These are phyloP conservation scores for Brachionus rotundiformis DNA, from an alignment of 1,140 invertebrate genomes.

Conservation along the genomic window DNA sequence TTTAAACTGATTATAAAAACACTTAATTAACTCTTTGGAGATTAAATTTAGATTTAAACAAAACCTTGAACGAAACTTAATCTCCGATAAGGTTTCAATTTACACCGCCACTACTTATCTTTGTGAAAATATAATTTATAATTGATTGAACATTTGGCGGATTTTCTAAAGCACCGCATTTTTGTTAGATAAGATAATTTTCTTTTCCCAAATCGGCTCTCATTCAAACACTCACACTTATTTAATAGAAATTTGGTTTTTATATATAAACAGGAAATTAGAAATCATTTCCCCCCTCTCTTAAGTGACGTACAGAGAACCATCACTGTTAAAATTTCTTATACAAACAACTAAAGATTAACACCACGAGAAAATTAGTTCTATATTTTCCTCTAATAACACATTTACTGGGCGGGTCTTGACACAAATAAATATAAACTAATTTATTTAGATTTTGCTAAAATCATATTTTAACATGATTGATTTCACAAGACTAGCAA, in stretches of 20 bases:
- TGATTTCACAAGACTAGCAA: slow-evolving; percentile 38
- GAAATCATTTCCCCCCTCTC: neutral
- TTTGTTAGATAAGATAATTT: slow-evolving; percentile 34
- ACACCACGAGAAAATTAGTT: slow-evolving; percentile 1
- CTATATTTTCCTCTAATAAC: slow-evolving; percentile 30
- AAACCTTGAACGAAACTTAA: neutral
- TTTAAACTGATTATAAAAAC: neutral
- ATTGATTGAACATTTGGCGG: slow-evolving; percentile 14
- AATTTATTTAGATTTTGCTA: neutral
- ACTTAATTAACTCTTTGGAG: neutral
- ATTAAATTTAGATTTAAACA: neutral
- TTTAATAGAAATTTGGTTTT: neutral
- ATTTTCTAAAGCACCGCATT: neutral
- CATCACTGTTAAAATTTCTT: slow-evolving; percentile 23
- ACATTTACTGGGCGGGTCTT: neutral
- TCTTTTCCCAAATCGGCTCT: slow-evolving; percentile 12
- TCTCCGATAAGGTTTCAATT: neutral
- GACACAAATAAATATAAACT: neutral
- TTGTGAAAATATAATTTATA: neutral
- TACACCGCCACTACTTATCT: neutral
- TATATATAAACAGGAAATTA: slow-evolving; percentile 5
- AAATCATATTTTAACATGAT: slow-evolving; percentile 8
- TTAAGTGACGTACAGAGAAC: slow-evolving; percentile 3
- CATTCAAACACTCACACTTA: slow-evolving; percentile 10
- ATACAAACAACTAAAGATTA: slow-evolving; percentile 39